These are phyloP conservation scores for Noctua comes DNA, from an alignment of 2,888 invertebrate genomes.

Conservation along the genomic window DNA sequence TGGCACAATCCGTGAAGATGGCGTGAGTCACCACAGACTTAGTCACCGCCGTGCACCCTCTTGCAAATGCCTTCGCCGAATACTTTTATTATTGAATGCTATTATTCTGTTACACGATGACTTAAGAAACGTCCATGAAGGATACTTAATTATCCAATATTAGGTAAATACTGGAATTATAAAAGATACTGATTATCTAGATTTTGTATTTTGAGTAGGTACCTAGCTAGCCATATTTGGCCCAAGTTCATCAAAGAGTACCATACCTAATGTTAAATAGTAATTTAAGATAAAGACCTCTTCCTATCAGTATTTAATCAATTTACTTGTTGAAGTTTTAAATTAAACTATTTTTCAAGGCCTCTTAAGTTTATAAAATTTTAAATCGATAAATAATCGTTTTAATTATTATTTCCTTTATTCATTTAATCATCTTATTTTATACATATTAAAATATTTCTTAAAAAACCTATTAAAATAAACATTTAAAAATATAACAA, in stretches of 20 bases:
- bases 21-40: slow-evolving; percentile 2
- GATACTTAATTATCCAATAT: background rate
- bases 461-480: too few species aligned
- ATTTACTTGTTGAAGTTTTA: background rate
- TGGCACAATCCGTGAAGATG: background rate
- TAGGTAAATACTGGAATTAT: background rate
- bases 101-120: background rate
- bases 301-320: background rate
- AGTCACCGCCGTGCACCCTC: background rate
- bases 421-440: too few species aligned
- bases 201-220: background rate
- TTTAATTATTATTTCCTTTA: too few species aligned
- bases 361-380: background rate
- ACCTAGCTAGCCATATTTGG: background rate
- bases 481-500: too few species aligned
- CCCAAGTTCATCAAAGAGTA: background rate
- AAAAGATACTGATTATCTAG: background rate
- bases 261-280: background rate
- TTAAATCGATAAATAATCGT: too few species aligned
- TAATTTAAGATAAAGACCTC: background rate
- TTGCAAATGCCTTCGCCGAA: background rate
- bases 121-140: background rate
- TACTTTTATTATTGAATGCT: background rate
- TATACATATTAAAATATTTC: too few species aligned
- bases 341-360: background rate